phyloP scores from a whole-genome alignment of 2,797 vertebrate species.

The Thamnophis elegans region DNA sequence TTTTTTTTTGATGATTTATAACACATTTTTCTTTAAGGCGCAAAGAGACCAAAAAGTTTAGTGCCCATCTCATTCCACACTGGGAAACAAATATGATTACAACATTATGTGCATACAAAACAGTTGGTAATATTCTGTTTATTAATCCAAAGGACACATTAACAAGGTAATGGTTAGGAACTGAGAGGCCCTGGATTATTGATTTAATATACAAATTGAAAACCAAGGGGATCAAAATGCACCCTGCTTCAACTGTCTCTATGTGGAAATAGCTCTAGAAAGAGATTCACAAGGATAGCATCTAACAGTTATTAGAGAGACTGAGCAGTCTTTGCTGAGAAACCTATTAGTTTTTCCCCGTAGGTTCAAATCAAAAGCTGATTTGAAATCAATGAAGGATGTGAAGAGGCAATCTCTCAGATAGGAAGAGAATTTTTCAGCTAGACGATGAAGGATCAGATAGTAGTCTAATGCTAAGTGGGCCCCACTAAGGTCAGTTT shows the following conservation, averaged over 20 bases:
- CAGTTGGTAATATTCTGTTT: not conserved
- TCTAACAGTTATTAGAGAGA: not conserved
- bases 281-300: not conserved
- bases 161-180: not conserved
- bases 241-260: not conserved
- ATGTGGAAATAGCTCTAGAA: not conserved
- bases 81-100: not conserved
- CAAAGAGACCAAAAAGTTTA: not conserved
- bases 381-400: not conserved
- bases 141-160: not conserved
- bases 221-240: not conserved
- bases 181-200: not conserved
- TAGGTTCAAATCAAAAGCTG: not conserved
- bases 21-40: not conserved
- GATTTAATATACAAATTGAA: not conserved
- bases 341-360: not conserved
- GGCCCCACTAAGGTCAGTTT: not conserved
- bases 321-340: not conserved
- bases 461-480: not conserved
- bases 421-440: not conserved
- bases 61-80: not conserved
- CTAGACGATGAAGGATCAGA: not conserved
- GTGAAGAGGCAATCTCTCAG: not conserved
- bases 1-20: not conserved
- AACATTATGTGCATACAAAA: not conserved